Conservation (phyloP, 2,113 vertebrate species). For the Antigone vipio region DNA sequence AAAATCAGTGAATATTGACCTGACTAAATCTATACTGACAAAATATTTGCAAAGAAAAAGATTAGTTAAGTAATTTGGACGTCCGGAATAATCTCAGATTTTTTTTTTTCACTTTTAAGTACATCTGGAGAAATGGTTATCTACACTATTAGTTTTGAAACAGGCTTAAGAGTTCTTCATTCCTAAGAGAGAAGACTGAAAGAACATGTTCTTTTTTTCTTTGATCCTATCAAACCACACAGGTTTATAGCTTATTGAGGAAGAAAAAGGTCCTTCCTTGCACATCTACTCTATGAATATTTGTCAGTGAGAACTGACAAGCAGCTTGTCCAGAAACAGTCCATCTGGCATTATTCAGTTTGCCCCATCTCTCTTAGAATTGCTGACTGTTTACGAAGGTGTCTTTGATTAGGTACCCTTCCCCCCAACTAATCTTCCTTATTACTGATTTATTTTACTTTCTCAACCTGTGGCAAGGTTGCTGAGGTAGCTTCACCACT, state of each 20-base stretch:
- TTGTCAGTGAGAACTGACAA: background rate
- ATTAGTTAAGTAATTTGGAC: background rate
- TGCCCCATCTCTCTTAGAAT: background rate
- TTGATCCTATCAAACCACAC: background rate
- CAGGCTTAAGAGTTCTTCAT: background rate
- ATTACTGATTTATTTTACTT: background rate
- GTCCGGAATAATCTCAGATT: background rate
- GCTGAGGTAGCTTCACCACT: background rate
- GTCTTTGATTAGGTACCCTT: background rate
- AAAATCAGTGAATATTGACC: background rate
- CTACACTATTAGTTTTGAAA: background rate
- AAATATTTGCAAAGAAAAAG: constrained; percentile 16
- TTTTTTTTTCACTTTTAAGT: background rate
- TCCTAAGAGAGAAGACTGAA: background rate
- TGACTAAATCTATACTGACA: constrained; percentile 11
- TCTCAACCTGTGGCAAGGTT: background rate
- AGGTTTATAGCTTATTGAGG: background rate
- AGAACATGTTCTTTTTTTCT: background rate
- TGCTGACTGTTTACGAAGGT: background rate
- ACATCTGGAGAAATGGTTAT: background rate
- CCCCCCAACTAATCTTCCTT: background rate
- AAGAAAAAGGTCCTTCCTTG: background rate
- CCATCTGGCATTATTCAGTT: background rate
- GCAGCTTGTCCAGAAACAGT: background rate
- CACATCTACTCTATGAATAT: background rate